Conservation (phyloP, 35 echinoderm and acorn worm species). For the Patiria miniata region DNA sequence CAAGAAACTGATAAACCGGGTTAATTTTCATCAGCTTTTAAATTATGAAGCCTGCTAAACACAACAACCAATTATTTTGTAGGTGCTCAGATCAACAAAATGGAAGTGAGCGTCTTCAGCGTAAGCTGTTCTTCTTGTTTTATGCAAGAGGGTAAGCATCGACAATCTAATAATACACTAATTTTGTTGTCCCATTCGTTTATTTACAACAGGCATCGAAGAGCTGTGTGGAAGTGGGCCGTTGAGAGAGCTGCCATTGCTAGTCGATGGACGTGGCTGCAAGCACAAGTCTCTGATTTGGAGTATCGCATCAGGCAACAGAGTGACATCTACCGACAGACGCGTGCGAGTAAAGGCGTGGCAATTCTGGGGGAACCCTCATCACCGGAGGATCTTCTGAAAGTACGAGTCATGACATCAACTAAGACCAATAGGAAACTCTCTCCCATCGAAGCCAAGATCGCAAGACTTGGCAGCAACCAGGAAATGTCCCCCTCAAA, state of each 20-base stretch:
- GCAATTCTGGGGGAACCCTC: conserved; percentile 77
- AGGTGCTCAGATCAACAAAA: no score
- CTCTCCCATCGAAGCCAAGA: conserved; percentile 84
- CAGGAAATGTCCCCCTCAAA: conserved; percentile 72
- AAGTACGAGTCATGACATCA: conserved; percentile 23
- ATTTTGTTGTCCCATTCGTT: background rate
- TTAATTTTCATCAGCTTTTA: no score
- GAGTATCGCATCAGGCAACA: conserved; percentile 96
- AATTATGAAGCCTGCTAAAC: no score
- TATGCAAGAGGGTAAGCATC: no score
- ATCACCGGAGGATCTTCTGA: conserved; percentile 61
- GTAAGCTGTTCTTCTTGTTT: no score
- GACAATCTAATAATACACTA: background rate
- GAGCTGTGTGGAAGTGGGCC: conserved; percentile 97
- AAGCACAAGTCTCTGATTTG: conserved; percentile 92
- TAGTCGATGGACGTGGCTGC: conserved; percentile 96
- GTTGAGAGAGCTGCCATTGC: conserved; percentile 84
- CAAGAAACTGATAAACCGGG: no score
- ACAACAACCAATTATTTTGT: no score
- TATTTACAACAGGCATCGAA: conserved; percentile 68
- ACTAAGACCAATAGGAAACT: conserved; percentile 68
- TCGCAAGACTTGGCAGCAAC: conserved; percentile 63
- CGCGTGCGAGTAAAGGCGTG: conserved; percentile 77
- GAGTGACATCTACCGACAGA: conserved; percentile 91
- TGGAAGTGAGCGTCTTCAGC: no score